These are phyloP conservation scores for Pempheris klunzingeri DNA, from an alignment of 2,797 vertebrate genomes.

Conservation along the genomic window DNA sequence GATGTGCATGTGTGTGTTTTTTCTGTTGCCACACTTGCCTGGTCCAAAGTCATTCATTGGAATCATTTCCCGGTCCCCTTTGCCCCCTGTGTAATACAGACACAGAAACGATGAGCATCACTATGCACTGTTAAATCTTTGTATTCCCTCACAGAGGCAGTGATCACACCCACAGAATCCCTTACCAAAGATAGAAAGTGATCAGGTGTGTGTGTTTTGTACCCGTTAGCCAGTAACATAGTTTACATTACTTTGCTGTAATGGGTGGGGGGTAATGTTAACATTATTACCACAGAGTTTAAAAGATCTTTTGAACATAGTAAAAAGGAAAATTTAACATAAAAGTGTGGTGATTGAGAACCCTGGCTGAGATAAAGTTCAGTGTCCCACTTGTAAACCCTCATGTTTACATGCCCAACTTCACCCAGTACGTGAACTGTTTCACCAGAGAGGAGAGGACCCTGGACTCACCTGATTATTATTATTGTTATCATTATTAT, in stretches of 20 bases:
- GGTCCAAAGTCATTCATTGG: constrained; percentile 95
- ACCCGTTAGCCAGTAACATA: too few species aligned
- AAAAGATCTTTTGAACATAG: not conserved
- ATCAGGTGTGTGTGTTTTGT: constrained; percentile 10
- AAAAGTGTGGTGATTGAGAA: not conserved
- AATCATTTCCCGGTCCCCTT: constrained; percentile 93
- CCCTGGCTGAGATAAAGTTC: not conserved
- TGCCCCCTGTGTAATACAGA: constrained; percentile 82
- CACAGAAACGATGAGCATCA: constrained; percentile 38
- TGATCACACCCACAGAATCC: not conserved
- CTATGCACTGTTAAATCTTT: not conserved
- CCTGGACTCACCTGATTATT: too few species aligned
- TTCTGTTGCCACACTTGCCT: constrained; percentile 80
- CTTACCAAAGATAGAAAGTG: constrained; percentile 14
- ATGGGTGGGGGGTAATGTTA: not conserved
- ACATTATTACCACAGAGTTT: constrained; percentile 8
- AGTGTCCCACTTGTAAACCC: not conserved
- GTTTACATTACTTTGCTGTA: not conserved
- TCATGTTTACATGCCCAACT: too few species aligned
- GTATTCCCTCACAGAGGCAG: not conserved
- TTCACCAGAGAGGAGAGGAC: too few species aligned
- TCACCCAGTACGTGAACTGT: too few species aligned
- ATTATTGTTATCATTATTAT: too few species aligned
- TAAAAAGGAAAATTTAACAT: not conserved
- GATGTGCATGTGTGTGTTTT: not conserved